These are phyloP conservation scores for Dryobota labecula DNA, from an alignment of 2,888 invertebrate genomes.

Conservation along the genomic window DNA sequence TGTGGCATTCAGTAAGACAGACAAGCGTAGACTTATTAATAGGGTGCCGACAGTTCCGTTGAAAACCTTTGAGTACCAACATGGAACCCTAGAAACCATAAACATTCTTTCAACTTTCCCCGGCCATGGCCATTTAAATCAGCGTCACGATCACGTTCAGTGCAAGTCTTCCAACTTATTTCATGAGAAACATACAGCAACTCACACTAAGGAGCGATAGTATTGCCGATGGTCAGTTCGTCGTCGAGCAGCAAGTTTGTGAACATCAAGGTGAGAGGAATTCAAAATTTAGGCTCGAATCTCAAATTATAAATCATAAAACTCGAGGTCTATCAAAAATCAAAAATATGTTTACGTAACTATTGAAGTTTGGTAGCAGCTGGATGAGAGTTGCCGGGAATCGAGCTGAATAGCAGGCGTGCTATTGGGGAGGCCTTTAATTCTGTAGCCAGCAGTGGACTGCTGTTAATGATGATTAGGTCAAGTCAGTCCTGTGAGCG, in stretches of 20 bases:
- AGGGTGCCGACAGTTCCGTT: background rate
- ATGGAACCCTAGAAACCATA: slow-evolving; percentile 10
- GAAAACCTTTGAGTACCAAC: background rate
- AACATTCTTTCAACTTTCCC: background rate
- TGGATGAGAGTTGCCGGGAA: too few species aligned
- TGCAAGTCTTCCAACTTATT: background rate
- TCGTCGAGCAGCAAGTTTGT: background rate
- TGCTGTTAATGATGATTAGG: too few species aligned
- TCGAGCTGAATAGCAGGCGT: too few species aligned
- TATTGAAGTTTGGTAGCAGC: too few species aligned
- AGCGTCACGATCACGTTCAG: background rate
- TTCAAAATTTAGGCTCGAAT: background rate
- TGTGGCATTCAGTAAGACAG: background rate
- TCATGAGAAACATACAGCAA: background rate
- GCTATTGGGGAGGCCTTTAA: too few species aligned
- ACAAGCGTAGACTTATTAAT: background rate
- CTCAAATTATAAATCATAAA: background rate
- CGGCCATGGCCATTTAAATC: background rate
- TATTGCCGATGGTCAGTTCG: background rate
- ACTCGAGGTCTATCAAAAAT: background rate
- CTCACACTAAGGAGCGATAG: background rate
- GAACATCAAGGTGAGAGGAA: slow-evolving; percentile 17
- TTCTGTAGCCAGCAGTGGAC: too few species aligned
- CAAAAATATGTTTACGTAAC: background rate
- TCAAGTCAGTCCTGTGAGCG: background rate